Evolutionary conservation across 2,888 invertebrate genomes (phyloP), one percentile per base, ranked within the genome.

Genomic region (Tetragnatha montana): DNA sequence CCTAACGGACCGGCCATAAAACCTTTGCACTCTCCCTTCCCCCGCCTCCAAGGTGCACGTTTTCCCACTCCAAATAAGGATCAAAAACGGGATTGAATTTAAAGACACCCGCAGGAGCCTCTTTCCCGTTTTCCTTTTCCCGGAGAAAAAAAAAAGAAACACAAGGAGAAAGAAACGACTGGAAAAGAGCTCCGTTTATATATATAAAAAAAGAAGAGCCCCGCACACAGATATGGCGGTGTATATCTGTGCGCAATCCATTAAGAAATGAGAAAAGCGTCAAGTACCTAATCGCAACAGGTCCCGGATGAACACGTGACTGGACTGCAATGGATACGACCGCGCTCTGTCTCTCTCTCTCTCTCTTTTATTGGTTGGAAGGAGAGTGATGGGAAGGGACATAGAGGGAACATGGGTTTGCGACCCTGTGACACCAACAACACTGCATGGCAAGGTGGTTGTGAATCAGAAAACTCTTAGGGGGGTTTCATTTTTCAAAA

Each of bases 271-370:
- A 84, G 80, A 76, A 60, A 70, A 75, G 74, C 84, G 84, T 81
- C 84, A 84, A 84, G 84, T 80, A 84, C 73, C 88, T 80, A 89
- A 84, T 89, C 75, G 84, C 88, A 89, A 89, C 88, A 89, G 88
- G 88, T 89, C 84, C 75, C 83, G 79, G 47, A 84, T 84, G 80
- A 69, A 83, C 69, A 88, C 88, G 88, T 88, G 88, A 88, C 71
- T 71, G 51, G 79, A 78, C 82, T 79, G 60, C 69, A 73, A 83
- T 86, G 79, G 79, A 80, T 86, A 86, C 80, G 86, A 80, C 19
- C 19, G 21, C 69, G 35, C 35, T 35, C 35, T 35, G 35, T 35
- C 35, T 35, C 35, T 35, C 35, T 35, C 35, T 35, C 35, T 35
- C 35, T 35, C 4, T 2, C 35, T 60, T 60, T 60, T 60, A 60